Evolutionary conservation across 1,140 invertebrate genomes (phyloP).

Genomic region (Eurosta solidaginis): DNA sequence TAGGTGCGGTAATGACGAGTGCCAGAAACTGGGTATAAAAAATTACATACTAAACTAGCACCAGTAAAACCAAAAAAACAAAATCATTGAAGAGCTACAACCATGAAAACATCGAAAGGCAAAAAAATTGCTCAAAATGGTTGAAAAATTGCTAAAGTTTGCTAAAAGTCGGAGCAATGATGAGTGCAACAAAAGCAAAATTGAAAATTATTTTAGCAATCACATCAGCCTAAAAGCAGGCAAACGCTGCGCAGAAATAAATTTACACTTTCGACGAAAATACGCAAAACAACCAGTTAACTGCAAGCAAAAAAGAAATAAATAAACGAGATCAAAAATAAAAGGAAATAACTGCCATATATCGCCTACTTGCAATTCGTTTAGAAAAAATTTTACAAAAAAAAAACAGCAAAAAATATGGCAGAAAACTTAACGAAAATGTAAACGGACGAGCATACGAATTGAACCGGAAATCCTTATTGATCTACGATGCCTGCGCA

Average conservation of each 20-base stretch:
- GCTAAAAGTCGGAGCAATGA: neutral
- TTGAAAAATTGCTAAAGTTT: conserved; percentile 27
- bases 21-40: too few relatives aligned
- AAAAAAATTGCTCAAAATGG: conserved; percentile 11
- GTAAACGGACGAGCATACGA: conserved; percentile 29
- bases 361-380: neutral
- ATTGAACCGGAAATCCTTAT: conserved; percentile 36
- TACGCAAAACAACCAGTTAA: neutral
- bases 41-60: too few relatives aligned
- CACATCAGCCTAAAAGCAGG: neutral
- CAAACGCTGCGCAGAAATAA: neutral
- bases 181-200: neutral
- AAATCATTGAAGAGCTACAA: neutral
- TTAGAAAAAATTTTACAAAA: conserved; percentile 10
- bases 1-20: too few relatives aligned
- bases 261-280: neutral
- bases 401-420: too few relatives aligned
- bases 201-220: neutral
- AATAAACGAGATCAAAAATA: neutral
- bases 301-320: neutral
- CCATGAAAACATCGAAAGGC: conserved; percentile 12
- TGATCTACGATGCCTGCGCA: conserved; percentile 31
- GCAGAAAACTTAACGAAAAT: neutral
- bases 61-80: too few relatives aligned
- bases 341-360: neutral